A percentile compares a stretch with the other conserved stretches of the same genome.
Conservation (phyloP, 2,113 vertebrate genomes). For the Rhinopomastus cyanomelas region DNA sequence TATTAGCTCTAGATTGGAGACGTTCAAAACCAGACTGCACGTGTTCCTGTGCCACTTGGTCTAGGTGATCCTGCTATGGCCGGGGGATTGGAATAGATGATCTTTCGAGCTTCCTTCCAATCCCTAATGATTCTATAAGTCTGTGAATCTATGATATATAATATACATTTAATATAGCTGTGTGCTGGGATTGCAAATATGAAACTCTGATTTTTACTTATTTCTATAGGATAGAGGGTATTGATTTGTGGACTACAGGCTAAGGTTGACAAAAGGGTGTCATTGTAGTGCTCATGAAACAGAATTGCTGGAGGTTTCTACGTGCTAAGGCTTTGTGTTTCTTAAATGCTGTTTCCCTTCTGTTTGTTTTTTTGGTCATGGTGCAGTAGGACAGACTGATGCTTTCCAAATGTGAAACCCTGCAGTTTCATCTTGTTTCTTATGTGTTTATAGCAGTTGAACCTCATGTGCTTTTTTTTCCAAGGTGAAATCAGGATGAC, state of each 20-base stretch:
- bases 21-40: too few relatives aligned
- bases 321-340: not conserved
- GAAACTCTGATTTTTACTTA: not conserved
- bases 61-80: too few relatives aligned
- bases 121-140: too few relatives aligned
- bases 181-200: not conserved
- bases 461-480: not conserved
- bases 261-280: not conserved
- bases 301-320: not conserved
- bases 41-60: too few relatives aligned
- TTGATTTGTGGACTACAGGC: not conserved
- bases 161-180: not conserved
- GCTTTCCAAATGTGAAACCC: not conserved
- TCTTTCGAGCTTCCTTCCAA: too few relatives aligned
- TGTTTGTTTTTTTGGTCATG: not conserved
- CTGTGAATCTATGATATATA: too few relatives aligned
- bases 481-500: not conserved
- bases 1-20: too few relatives aligned
- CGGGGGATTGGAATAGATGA: too few relatives aligned
- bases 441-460: not conserved
- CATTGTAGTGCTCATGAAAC: not conserved
- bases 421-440: not conserved
- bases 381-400: not conserved
- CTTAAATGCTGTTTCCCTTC: not conserved
- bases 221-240: not conserved